Conservation (phyloP, 2,113 vertebrate species). For the Tachysurus fulvidraco region DNA sequence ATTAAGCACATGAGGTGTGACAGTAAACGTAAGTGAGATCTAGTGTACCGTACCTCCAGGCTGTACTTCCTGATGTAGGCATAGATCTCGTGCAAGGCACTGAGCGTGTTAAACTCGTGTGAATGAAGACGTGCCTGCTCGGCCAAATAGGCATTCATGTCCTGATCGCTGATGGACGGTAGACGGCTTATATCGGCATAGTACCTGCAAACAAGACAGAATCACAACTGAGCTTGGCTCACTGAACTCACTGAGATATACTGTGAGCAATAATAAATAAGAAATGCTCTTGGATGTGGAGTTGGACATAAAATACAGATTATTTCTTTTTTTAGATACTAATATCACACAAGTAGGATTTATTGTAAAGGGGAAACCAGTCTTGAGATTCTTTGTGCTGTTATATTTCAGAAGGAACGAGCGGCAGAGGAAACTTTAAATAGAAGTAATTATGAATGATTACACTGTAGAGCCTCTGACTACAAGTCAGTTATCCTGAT, state of each 20-base stretch:
- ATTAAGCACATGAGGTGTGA: background rate
- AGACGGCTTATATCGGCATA: constrained; percentile 95
- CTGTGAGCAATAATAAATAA: background rate
- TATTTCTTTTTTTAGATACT: background rate
- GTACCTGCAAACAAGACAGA: constrained; percentile 78
- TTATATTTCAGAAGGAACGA: background rate
- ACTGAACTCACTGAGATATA: background rate
- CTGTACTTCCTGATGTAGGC: constrained; percentile 97
- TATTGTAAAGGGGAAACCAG: background rate
- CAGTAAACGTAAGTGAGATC: background rate
- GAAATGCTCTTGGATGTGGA: background rate
- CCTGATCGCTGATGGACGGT: constrained; percentile 95
- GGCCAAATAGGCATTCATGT: constrained; percentile 97
- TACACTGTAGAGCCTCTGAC: background rate
- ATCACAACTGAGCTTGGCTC: background rate
- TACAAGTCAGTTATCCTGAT: background rate
- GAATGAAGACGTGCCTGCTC: constrained; percentile 94
- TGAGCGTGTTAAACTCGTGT: constrained; percentile 93
- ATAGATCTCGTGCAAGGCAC: constrained; percentile 94
- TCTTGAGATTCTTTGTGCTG: background rate
- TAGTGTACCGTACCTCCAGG: constrained; percentile 79
- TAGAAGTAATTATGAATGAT: background rate
- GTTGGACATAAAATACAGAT: background rate
- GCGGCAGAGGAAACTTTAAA: background rate
- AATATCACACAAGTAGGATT: background rate